Conservation (phyloP, 35 echinoderm and acorn worm genomes). For the Nesometra sesokonis region DNA sequence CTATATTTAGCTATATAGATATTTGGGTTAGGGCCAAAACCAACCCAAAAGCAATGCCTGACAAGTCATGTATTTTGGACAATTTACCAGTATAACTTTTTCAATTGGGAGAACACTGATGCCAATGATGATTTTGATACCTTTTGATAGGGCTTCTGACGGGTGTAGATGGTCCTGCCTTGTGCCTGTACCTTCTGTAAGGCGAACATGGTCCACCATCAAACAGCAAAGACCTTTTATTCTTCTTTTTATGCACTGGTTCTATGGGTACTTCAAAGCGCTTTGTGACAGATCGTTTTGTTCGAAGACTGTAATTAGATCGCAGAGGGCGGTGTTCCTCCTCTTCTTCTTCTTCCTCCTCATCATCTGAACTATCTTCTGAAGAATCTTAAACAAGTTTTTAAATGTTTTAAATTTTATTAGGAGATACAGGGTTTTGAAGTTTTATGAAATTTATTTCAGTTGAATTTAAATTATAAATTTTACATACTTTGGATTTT, state of each 20-base stretch:
- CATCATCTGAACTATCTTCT: neutral
- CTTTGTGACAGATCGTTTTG: constrained; percentile 4
- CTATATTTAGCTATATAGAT: too few relatives aligned
- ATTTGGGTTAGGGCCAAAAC: too few relatives aligned
- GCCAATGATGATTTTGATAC: too few relatives aligned
- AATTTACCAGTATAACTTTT: too few relatives aligned
- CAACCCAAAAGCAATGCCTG: too few relatives aligned
- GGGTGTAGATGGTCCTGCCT: neutral
- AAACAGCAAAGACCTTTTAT: neutral
- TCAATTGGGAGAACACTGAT: too few relatives aligned
- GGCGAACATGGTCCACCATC: neutral
- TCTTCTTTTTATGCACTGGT: neutral
- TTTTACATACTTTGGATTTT: too few relatives aligned
- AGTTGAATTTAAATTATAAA: too few relatives aligned
- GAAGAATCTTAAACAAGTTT: constrained; percentile 14
- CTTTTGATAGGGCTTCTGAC: neutral
- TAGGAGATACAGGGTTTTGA: too few relatives aligned
- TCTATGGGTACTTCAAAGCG: constrained; percentile 36
- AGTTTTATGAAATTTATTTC: too few relatives aligned
- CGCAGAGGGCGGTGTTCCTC: constrained; percentile 7
- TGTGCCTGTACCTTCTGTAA: neutral
- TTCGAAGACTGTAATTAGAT: constrained; percentile 12
- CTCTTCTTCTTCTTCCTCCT: constrained; percentile 22
- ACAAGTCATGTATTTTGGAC: too few relatives aligned
- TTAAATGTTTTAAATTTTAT: neutral